Evolutionary conservation across 2,797 vertebrate genomes (phyloP), one percentile per base, ranked within the genome.

Genomic region (Urocyon cinereoargenteus): DNA sequence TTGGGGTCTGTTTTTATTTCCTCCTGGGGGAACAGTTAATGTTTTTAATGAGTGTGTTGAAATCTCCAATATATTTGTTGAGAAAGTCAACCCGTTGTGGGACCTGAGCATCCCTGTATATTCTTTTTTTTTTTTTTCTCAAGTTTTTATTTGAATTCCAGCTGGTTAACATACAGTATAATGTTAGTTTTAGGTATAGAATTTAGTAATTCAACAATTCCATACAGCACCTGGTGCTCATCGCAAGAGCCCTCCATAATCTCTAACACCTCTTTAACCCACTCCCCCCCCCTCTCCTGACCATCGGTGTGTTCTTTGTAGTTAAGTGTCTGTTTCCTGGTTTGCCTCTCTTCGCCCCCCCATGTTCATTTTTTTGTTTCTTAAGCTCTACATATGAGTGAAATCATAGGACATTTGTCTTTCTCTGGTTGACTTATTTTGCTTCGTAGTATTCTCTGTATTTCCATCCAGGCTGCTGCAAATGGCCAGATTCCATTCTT

Each of bases 21-120:
- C n/a, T 87, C 31, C 6, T 28, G 26, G 9, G 24, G 22, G 31
- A 15, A 36, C 24, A 49, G 28, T 70, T 45, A 87, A 77, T 59
- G n/a, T 73, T 87, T 22, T 83, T 83, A 70, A 83, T 26, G 61
- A 87, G n/a, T 77, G 91, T 77, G n/a, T n/a, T 61, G 66, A 90
- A 87, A 70, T 15, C 34, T 34, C 28, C 45, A 61, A 16, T 45
- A 19, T 57, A 84, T 19, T 13, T 96, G 8, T 75, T 82, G 24
- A 55, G 40, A 83, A 19, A 53, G 7, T 66, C 53, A 84, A 18
- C 18, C 16, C 11, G 61, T 34, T 59, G 77, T 12, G 36, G 26
- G 72, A 1, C 12, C 14, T 15, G 9, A 55, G 51, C 2, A 3
- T 78, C 51, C 51, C 28, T 88, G 40, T 14, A 18, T 53, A 86